A percentile compares a stretch with the other conserved stretches of the same genome.
These are phyloP conservation scores for Heptranchias perlo DNA, from an alignment of 2,113 vertebrate species.

Conservation along the genomic window DNA sequence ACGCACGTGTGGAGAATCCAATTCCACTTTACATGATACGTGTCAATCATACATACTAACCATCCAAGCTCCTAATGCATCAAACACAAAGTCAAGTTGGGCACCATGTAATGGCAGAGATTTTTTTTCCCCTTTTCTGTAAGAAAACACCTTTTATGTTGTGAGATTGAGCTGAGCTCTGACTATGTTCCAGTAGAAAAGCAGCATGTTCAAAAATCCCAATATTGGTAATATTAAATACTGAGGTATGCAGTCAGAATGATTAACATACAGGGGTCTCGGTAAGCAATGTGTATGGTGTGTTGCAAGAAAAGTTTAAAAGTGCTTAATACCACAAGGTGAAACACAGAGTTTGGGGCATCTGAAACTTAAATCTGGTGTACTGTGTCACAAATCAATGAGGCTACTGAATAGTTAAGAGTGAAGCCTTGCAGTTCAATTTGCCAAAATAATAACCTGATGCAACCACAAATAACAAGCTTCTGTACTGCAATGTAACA, in stretches of 20 bases:
- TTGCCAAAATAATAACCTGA: neutral
- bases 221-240: neutral
- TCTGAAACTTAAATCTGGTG: neutral
- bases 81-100: neutral
- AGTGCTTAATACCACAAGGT: neutral
- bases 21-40: neutral
- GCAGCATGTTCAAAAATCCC: neutral
- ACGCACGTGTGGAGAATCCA: neutral
- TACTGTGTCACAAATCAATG: neutral
- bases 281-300: neutral
- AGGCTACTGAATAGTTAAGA: neutral
- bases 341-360: neutral
- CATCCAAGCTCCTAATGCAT: neutral
- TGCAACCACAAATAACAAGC: neutral
- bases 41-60: neutral
- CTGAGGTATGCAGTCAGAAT: neutral
- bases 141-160: neutral
- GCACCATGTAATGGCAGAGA: neutral
- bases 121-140: neutral
- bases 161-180: no score
- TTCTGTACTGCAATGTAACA: neutral
- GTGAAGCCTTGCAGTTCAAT: neutral
- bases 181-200: neutral
- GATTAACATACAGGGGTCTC: neutral
- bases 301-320: neutral